These are phyloP conservation scores for Standfussiana lucernea DNA, from an alignment of 2,888 invertebrate species.

Conservation along the genomic window DNA sequence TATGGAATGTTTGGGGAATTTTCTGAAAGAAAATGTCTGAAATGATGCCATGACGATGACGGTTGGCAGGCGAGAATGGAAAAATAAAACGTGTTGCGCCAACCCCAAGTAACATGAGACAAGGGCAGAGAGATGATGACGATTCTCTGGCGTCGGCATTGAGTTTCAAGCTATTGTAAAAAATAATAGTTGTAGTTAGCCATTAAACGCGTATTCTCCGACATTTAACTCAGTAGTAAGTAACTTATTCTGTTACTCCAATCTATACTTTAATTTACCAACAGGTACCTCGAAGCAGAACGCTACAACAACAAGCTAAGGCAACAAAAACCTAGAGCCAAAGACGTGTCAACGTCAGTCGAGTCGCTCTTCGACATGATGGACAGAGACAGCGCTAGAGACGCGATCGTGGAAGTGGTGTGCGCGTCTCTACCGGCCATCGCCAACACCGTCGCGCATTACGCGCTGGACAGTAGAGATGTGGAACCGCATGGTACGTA, in stretches of 20 bases:
- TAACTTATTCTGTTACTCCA: background rate
- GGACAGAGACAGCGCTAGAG: slow-evolving; percentile 83
- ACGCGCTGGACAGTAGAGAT: slow-evolving; percentile 69
- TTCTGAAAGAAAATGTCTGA: too few relatives aligned
- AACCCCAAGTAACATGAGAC: too few relatives aligned
- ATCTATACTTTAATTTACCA: background rate
- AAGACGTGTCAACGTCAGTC: slow-evolving; percentile 77
- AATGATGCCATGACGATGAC: too few relatives aligned
- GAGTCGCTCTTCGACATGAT: slow-evolving; percentile 77
- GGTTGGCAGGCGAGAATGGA: too few relatives aligned
- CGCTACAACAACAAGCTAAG: slow-evolving; percentile 85
- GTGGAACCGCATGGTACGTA: slow-evolving; percentile 77
- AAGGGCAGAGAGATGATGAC: too few relatives aligned
- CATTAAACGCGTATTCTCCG: too few relatives aligned
- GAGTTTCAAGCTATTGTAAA: too few relatives aligned
- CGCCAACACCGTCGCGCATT: slow-evolving; percentile 84
- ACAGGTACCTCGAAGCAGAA: slow-evolving; percentile 90
- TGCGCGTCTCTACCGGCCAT: slow-evolving; percentile 87
- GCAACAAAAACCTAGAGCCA: slow-evolving; percentile 78
- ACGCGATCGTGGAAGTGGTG: slow-evolving; percentile 89
- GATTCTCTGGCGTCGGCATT: too few relatives aligned
- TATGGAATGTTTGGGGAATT: too few relatives aligned
- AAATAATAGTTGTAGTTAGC: too few relatives aligned
- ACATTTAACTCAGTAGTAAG: too few relatives aligned
- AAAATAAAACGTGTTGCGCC: too few relatives aligned